These are phyloP conservation scores for Yponomeuta sedellus DNA, from an alignment of 2,888 invertebrate genomes.

Conservation along the genomic window DNA sequence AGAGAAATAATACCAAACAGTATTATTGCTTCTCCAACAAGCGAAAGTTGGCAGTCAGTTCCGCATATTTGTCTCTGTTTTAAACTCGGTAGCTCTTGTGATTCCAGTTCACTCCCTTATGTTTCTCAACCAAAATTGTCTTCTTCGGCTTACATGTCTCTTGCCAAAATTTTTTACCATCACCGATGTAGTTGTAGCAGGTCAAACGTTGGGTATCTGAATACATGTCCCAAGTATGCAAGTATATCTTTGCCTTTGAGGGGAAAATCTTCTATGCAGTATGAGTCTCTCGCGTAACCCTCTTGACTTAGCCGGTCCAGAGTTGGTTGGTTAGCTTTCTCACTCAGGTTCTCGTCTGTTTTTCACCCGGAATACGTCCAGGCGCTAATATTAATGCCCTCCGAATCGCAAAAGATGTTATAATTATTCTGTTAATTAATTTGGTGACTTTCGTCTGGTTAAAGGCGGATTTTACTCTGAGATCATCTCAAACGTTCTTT, in stretches of 20 bases:
- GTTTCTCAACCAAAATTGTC: too few species aligned
- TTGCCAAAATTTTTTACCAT: too few species aligned
- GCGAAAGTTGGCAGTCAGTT: too few species aligned
- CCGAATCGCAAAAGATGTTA: neutral
- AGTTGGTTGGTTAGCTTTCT: constrained; percentile 15
- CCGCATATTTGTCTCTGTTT: too few species aligned
- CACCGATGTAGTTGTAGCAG: too few species aligned
- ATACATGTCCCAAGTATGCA: too few species aligned
- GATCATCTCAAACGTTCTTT: neutral
- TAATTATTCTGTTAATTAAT: neutral
- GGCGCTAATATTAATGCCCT: neutral
- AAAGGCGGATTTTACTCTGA: neutral
- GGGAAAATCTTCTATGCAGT: neutral
- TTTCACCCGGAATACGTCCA: neutral
- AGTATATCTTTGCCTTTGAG: neutral
- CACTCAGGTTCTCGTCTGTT: constrained; percentile 7
- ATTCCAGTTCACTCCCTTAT: too few species aligned
- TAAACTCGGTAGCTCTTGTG: too few species aligned
- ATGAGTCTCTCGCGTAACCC: neutral
- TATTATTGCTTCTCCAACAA: too few species aligned
- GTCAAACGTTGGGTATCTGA: too few species aligned
- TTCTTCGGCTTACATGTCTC: too few species aligned
- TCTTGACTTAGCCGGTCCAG: constrained; percentile 10
- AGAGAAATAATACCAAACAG: too few species aligned
- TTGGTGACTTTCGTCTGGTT: neutral